These are phyloP conservation scores for Leucophora obtusa DNA, from an alignment of 2,888 invertebrate species.

Conservation along the genomic window DNA sequence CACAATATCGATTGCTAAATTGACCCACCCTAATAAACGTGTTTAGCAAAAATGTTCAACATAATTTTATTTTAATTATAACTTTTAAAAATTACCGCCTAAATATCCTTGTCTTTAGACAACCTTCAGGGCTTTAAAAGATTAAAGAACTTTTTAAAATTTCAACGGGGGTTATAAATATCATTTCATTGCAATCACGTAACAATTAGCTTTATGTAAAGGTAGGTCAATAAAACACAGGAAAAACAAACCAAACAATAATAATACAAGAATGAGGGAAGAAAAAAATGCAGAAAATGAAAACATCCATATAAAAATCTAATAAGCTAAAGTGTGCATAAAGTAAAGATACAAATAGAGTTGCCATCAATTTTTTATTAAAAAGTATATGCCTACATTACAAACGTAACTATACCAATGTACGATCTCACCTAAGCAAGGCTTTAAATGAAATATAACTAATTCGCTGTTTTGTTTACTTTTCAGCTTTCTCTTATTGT, in stretches of 20 bases:
- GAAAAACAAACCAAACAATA: slow-evolving; percentile 35
- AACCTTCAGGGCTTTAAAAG: background rate
- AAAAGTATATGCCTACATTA: too few species aligned
- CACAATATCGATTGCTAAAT: too few species aligned
- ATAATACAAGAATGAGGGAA: slow-evolving; percentile 1
- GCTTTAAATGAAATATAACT: too few species aligned
- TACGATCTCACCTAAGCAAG: too few species aligned
- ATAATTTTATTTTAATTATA: too few species aligned
- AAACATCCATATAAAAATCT: slow-evolving; percentile 1
- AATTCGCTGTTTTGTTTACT: too few species aligned
- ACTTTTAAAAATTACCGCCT: background rate
- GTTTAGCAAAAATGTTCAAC: too few species aligned
- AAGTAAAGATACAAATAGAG: slow-evolving; percentile 1
- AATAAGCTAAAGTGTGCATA: slow-evolving; percentile 26
- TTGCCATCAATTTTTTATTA: too few species aligned
- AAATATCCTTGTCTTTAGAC: background rate
- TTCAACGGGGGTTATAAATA: background rate
- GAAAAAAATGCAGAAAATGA: slow-evolving; percentile 2
- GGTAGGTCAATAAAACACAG: slow-evolving; percentile 58
- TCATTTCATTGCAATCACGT: background rate
- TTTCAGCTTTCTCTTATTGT: too few species aligned
- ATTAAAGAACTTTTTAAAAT: background rate
- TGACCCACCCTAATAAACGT: too few species aligned
- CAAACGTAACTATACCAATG: too few species aligned
- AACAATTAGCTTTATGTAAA: slow-evolving; percentile 40